Base-by-base conservation (phyloP, 2,888 invertebrate genomes). In the Agrochola macilenta region DNA sequence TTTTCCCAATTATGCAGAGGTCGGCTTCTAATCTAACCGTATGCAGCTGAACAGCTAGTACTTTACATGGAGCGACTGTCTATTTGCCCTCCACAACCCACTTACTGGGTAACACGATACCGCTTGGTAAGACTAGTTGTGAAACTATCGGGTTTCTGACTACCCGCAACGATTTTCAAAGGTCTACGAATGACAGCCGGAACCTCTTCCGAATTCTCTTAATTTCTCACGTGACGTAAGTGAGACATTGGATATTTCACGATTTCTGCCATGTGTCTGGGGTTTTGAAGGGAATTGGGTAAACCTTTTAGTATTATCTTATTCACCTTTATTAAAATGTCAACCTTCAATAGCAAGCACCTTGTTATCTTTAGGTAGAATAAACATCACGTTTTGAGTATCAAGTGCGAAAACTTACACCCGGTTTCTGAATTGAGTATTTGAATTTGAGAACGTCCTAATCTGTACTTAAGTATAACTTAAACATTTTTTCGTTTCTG, bases 321-420 rank as follows among this genome's bases (percentile, higher is more conserved):
- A 68, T 14, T 30, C n/a, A 63, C 39, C 61, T 82, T 82, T 68
- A 49, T 68, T 52, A 17, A 75, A 68, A 68, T 68, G 61, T 68
- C 61, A 82, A 23, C 23, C 14, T 63, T 57, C n/a, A 30, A 57
- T 57, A 57, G 5, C 14, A 20, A 43, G 30, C 39, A 3, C 20
- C 14, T 39, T 60, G 11, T 65, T 78, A 81, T 81, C 82, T 63
- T 20, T 49, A 61, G 3, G 14, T 81, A 54, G 0, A 68, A 57
- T 54, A 61, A 82, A 58, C 23, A 35, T 43, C 11, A 60, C 23
- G 63, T 76, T 82, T 64, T 52, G 11, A 64, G 52, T 52, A 58
- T 76, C 39, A 69, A 52, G 17, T 76, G 26, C 26, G 23, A 60
- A 76, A 39, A 69, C 65, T n/a, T n/a, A n/a, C n/a, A n/a, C n/a